Percentiles rank a stretch among this genome's conserved stretches.
phyloP scores from a whole-genome alignment of 2,888 invertebrate species.

The Ophion costatus region DNA sequence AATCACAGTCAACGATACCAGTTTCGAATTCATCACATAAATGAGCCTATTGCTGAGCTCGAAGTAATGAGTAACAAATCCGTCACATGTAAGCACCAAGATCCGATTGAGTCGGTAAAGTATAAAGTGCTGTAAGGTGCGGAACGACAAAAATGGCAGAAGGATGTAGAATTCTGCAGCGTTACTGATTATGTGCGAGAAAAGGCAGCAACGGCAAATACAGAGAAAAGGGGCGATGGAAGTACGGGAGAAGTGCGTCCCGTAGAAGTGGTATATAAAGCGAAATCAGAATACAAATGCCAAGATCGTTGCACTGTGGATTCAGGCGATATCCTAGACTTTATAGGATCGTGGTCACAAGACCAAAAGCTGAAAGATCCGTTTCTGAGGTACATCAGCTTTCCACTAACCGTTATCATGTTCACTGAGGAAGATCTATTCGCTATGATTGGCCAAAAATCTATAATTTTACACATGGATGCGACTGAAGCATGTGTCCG shows the following conservation, averaged over 20 bases:
- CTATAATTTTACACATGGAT: constrained; percentile 50
- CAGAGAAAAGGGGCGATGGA: neutral
- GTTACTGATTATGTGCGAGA: neutral
- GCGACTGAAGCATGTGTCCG: constrained; percentile 58
- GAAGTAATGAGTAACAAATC: neutral
- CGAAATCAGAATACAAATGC: constrained; percentile 27
- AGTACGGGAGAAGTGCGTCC: constrained; percentile 17
- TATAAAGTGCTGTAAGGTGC: neutral
- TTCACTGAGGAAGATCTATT: constrained; percentile 31
- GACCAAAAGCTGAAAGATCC: constrained; percentile 17
- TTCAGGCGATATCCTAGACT: constrained; percentile 12
- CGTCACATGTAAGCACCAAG: neutral
- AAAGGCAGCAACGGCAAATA: neutral
- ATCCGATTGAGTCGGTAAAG: neutral
- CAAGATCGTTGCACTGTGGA: constrained; percentile 2
- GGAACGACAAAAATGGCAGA: neutral
- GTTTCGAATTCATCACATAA: neutral
- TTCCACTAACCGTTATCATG: constrained; percentile 34
- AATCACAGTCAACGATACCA: neutral
- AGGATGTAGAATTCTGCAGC: neutral
- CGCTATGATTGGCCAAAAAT: neutral
- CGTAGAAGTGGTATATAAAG: neutral
- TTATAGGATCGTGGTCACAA: neutral
- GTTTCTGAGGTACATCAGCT: constrained; percentile 19
- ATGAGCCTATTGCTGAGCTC: neutral